Evolutionary conservation across 2,113 vertebrate species (phyloP).

Genomic region (Dipodomys spectabilis): DNA sequence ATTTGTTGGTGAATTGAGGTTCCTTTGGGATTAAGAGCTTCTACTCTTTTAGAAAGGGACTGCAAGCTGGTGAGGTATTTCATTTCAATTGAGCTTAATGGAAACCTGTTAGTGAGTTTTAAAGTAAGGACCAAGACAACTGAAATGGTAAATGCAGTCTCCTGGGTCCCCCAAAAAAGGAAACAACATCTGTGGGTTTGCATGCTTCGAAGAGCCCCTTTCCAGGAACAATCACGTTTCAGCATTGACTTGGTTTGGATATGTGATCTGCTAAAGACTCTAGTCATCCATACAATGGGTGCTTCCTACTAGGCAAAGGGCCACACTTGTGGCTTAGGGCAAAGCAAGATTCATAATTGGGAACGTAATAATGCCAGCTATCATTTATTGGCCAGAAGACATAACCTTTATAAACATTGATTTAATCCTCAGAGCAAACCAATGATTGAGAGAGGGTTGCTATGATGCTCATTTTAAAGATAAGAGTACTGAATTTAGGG

Average conservation of each 20-base stretch:
- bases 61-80: constrained; percentile 79
- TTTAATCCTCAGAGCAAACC: constrained; percentile 31
- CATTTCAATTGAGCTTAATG: constrained; percentile 80
- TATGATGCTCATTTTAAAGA: constrained; percentile 5
- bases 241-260: neutral
- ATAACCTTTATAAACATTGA: neutral
- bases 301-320: constrained; percentile 28
- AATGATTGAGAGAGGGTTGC: neutral
- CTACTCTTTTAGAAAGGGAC: constrained; percentile 74
- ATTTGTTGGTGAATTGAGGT: constrained; percentile 68
- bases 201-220: constrained; percentile 36
- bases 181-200: constrained; percentile 54
- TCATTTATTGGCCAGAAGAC: neutral
- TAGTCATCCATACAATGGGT: neutral
- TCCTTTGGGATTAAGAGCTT: constrained; percentile 71
- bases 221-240: constrained; percentile 62
- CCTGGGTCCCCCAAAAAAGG: constrained; percentile 52
- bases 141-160: constrained; percentile 67
- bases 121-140: constrained; percentile 78
- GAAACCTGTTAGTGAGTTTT: constrained; percentile 80
- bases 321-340: neutral
- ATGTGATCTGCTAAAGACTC: constrained; percentile 19
- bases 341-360: neutral
- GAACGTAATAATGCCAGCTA: neutral
- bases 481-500: constrained; percentile 23